phyloP scores from a whole-genome alignment of 2,797 vertebrate species.

The Antennarius maculatus region DNA sequence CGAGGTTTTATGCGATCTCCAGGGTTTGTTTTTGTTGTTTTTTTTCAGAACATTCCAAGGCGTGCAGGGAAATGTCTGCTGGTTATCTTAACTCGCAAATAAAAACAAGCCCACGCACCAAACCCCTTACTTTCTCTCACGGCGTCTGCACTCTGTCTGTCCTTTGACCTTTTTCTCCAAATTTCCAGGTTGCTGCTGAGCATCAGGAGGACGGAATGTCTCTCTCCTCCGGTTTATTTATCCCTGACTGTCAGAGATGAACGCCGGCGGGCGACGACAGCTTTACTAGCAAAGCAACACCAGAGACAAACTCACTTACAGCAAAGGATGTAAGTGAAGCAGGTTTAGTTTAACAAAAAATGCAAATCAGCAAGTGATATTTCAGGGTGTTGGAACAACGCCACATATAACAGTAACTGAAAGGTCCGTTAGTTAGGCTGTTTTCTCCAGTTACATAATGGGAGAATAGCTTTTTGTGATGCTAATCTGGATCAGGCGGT shows the following conservation, averaged over 20 bases:
- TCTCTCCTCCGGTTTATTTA: conserved; percentile 43
- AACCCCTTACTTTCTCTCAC: neutral
- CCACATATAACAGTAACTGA: conserved; percentile 26
- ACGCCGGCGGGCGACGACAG: conserved; percentile 39
- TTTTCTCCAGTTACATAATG: conserved; percentile 47
- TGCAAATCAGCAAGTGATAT: neutral
- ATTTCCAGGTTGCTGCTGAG: conserved; percentile 17
- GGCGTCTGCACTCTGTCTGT: conserved; percentile 8
- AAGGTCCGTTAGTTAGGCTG: conserved; percentile 1
- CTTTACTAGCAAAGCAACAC: conserved; percentile 16
- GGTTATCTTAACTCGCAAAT: neutral
- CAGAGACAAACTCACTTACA: neutral
- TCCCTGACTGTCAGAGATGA: conserved; percentile 51
- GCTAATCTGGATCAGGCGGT: conserved; percentile 40
- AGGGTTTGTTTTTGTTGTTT: neutral
- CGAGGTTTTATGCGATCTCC: neutral
- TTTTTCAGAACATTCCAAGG: no score
- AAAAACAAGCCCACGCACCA: neutral
- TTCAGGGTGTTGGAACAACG: neutral
- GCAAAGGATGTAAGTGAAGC: no score
- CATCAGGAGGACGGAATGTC: conserved; percentile 38
- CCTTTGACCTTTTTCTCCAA: conserved; percentile 40
- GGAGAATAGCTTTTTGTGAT: conserved; percentile 25
- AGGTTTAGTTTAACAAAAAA: neutral
- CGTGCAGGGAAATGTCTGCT: neutral